Base-by-base conservation (phyloP, 2,113 vertebrate genomes). In the Sardina pilchardus region DNA sequence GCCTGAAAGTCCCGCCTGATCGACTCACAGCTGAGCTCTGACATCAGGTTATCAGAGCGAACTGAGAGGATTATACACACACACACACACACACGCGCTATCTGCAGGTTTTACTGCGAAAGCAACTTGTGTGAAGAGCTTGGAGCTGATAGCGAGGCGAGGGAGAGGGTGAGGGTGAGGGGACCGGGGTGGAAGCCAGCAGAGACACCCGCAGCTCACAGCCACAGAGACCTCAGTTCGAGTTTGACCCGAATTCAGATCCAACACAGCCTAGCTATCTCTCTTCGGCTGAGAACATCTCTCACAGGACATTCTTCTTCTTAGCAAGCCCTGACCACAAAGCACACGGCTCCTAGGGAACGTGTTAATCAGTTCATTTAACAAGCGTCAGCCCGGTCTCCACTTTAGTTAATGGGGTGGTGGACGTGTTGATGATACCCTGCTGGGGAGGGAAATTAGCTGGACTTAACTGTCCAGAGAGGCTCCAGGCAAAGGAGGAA, bases 91-190 rank as follows among this genome's bases (percentile, higher is more conserved):
- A 71, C 63, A 71, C 63, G 9, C 63, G 63, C 63, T 71, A 71
- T 71, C 63, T 30, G 26, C 63, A 3, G 26, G 63, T 71, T 34
- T 71, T 71, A 34, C 63, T 71, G 63, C 63, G 63, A 71, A 71
- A 71, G 63, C 63, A 71, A 71, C 63, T 71, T 71, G 63, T 71
- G 63, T 71, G 26, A 71, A 71, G 63, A 71, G 63, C 1, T 71
- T 14, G n/a, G 26, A 71, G 63, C 26, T 71, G 63, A 71, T 71
- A 71, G n/a, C 63, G 10, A 71, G 26, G 63, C 63, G 63, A 71
- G 44, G 12, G 63, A 26, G 63, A 26, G 63, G 26, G 26, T 30
- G n/a, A 67, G 63, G 8, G 26, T 34, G n/a, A 71, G 63, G 14
- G 63, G 9, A 3, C 16, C 6, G 63, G 14, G 63, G 26, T 30